These are phyloP conservation scores for Geodia barretti DNA, from an alignment of 37 sponge, comb jelly and placozoan genomes.

Conservation along the genomic window DNA sequence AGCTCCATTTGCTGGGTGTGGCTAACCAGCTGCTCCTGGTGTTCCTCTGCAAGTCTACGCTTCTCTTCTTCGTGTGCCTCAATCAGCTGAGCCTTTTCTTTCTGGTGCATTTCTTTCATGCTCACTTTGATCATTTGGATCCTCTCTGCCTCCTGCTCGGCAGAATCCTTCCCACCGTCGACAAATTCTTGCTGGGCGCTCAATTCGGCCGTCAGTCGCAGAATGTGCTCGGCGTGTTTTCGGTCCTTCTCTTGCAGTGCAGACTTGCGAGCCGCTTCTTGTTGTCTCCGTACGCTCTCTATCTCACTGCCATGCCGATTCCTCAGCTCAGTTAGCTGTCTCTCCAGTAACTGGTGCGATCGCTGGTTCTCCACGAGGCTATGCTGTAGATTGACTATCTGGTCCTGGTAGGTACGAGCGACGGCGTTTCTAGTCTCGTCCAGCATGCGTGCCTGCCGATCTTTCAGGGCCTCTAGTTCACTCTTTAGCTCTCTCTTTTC, in stretches of 20 bases:
- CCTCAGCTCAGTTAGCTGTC: constrained; percentile 12
- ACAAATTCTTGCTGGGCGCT: neutral
- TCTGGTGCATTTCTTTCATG: constrained; percentile 46
- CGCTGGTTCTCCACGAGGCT: constrained; percentile 20
- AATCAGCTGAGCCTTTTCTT: constrained; percentile 28
- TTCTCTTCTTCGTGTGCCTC: constrained; percentile 37
- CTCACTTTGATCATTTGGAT: constrained; percentile 55
- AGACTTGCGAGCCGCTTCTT: constrained; percentile 3
- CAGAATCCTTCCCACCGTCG: constrained; percentile 12
- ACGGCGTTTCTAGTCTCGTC: constrained; percentile 20
- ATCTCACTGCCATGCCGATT: constrained; percentile 15
- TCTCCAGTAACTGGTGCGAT: constrained; percentile 11
- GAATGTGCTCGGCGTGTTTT: constrained; percentile 44
- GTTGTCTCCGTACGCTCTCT: neutral
- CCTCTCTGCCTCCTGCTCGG: constrained; percentile 54
- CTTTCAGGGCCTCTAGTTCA: constrained; percentile 10
- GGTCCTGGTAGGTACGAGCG: neutral
- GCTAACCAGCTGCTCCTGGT: constrained; percentile 27
- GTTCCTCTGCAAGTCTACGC: constrained; percentile 6
- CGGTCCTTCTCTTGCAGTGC: constrained; percentile 15
- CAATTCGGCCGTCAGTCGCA: constrained; percentile 36
- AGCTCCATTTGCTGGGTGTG: constrained; percentile 42
- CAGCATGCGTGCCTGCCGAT: constrained; percentile 18
- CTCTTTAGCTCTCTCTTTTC: constrained; percentile 9
- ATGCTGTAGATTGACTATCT: constrained; percentile 28